A percentile compares a stretch with the other conserved stretches of the same genome.
phyloP scores from a whole-genome alignment of 2,888 invertebrate genomes.

The Drosophila borborema region DNA sequence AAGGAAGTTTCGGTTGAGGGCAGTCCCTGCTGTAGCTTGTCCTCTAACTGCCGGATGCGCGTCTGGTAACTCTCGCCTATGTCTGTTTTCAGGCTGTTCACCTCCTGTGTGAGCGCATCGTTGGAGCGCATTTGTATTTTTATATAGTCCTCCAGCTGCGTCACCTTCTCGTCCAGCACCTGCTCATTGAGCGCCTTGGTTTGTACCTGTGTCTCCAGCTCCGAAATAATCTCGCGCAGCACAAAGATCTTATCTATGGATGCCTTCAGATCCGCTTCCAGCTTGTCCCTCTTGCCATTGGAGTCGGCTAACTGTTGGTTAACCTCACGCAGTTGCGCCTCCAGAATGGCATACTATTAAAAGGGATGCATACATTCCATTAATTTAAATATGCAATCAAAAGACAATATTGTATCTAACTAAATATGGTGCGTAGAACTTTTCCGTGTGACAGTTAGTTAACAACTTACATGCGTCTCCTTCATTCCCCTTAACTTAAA shows the following conservation, averaged over 20 bases:
- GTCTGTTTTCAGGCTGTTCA: constrained; percentile 82
- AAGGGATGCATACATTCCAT: constrained; percentile 5
- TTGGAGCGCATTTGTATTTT: constrained; percentile 81
- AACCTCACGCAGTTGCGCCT: constrained; percentile 90
- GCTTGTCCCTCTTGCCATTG: constrained; percentile 87
- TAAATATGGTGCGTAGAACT: constrained; percentile 1
- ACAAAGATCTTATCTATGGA: constrained; percentile 91
- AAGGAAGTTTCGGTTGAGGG: constrained; percentile 86
- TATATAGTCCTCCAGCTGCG: constrained; percentile 83
- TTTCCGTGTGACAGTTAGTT: constrained; percentile 21
- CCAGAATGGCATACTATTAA: constrained; percentile 91
- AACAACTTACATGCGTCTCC: constrained; percentile 69
- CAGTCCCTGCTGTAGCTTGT: constrained; percentile 86
- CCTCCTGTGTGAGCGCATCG: constrained; percentile 83
- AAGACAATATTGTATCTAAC: not conserved
- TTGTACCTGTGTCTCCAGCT: constrained; percentile 91
- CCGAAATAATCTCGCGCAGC: constrained; percentile 91
- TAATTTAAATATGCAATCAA: not conserved
- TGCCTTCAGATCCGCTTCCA: constrained; percentile 91
- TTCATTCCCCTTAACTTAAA: constrained; percentile 53
- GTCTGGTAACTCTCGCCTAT: constrained; percentile 81
- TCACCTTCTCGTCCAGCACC: constrained; percentile 87
- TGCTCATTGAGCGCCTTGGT: constrained; percentile 88
- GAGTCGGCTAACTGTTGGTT: constrained; percentile 87
- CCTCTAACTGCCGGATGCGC: constrained; percentile 84